Evolutionary conservation across 2,113 vertebrate species (phyloP), one percentile per base, ranked within the genome.

Genomic region (Paralichthys olivaceus): DNA sequence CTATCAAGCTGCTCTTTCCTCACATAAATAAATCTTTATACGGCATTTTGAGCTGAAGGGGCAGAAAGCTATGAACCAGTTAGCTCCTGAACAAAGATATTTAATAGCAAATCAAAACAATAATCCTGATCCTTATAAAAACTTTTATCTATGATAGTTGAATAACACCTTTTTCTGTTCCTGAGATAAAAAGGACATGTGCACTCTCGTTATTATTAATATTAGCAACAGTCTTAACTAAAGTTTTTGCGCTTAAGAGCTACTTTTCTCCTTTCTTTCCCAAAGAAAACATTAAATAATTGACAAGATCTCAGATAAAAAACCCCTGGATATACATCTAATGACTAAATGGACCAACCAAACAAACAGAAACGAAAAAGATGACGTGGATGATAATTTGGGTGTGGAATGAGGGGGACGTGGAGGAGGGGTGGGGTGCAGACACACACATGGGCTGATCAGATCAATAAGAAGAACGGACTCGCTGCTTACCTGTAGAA

Each of bases 401-500:
- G 84, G 65, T 59, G 73, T 89, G 84, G 14, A 6, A 71, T 28
- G 59, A 74, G 76, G 64, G 77, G 45, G 77, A 49, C 53, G 51
- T 85, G 88, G 69, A 76, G 77, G 76, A 62, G 77, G 69, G 53
- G 59, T 64, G 85, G 70, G 72, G 66, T 83, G 89, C 83, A 81
- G 49, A 86, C 80, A 88, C 82, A 88, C 34, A 73, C 29, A 75
- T 72, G 81, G 57, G 37, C 75, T 86, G 79, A 80, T 57, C 81
- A 87, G 76, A 79, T 59, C 29, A 89, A 76, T 47, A 75, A 61
- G 55, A 28, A 56, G 55, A 56, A 28, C 25, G 25, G 55, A 15
- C 32, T 57, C 23, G 13, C 40, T 79, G 92, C 97, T 99, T 97
- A 99, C 98, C 98, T 99, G 98, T 87, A 99, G 92, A 93, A 99